phyloP scores from a whole-genome alignment of 2,113 vertebrate species.

The Sinocyclocheilus anshuiensis region DNA sequence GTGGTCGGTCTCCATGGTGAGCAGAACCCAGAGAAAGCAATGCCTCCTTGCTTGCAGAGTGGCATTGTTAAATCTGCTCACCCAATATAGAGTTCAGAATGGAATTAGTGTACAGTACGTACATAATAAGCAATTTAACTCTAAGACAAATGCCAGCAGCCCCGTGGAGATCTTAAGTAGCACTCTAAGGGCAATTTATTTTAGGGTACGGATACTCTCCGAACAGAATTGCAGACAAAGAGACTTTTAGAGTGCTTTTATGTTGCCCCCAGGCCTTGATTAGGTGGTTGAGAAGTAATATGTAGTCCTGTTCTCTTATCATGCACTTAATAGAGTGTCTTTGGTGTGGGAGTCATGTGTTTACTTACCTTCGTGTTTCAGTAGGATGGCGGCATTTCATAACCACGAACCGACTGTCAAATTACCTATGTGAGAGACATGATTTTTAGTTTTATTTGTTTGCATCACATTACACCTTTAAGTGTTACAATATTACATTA shows the following conservation, averaged over 20 bases:
- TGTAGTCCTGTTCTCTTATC: conserved; percentile 23
- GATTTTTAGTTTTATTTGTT: not conserved
- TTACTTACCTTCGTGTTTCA: conserved; percentile 31
- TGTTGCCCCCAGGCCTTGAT: conserved; percentile 20
- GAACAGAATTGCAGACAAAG: conserved; percentile 6
- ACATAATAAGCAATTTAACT: conserved; percentile 39
- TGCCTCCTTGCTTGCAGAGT: not conserved
- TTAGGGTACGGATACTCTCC: not conserved
- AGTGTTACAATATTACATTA: not conserved
- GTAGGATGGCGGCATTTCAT: conserved; percentile 29
- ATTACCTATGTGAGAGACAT: conserved; percentile 39
- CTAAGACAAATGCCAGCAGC: conserved; percentile 16
- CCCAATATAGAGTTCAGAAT: not conserved
- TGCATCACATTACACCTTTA: not conserved
- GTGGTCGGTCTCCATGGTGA: conserved; percentile 22
- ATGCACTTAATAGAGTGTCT: conserved; percentile 21
- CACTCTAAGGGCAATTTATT: conserved; percentile 1
- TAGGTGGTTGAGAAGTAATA: conserved; percentile 23
- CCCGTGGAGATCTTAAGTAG: conserved; percentile 21
- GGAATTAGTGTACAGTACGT: conserved; percentile 3
- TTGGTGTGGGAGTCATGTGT: conserved; percentile 2
- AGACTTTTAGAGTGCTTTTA: conserved; percentile 16
- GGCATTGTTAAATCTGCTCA: conserved; percentile 11
- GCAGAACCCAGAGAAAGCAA: not conserved
- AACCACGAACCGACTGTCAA: conserved; percentile 27